Conservation (phyloP, 1,140 invertebrate genomes). For the Cyrtorhinus lividipennis region DNA sequence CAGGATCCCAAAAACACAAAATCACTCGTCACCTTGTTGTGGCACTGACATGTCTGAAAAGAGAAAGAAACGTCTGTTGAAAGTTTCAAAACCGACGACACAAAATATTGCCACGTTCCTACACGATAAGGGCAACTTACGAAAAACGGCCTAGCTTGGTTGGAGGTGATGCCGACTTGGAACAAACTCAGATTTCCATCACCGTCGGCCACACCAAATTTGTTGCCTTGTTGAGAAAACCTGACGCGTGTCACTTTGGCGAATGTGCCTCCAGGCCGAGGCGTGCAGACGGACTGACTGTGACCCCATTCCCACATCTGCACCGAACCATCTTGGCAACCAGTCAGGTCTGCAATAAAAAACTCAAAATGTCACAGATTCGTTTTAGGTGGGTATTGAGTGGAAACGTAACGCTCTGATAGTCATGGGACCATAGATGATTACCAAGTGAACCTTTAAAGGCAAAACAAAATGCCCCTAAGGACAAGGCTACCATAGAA, state of each 20-base stretch:
- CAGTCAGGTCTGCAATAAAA: conserved; percentile 66
- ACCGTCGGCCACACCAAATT: conserved; percentile 90
- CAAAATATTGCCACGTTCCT: conserved; percentile 72
- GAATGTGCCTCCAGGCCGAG: conserved; percentile 74
- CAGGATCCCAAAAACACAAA: conserved; percentile 96
- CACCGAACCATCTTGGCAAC: conserved; percentile 93
- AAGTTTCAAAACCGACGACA: conserved; percentile 87
- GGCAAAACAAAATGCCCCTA: no score
- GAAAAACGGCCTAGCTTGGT: conserved; percentile 81
- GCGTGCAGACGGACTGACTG: conserved; percentile 70
- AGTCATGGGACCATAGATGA: no score
- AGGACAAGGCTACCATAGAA: no score
- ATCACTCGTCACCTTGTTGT: conserved; percentile 92
- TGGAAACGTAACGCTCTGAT: neutral
- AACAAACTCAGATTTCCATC: conserved; percentile 76
- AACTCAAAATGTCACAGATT: no score
- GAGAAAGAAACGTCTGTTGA: conserved; percentile 7
- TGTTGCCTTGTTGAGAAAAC: conserved; percentile 95
- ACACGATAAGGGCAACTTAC: conserved; percentile 77
- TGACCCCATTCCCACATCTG: conserved; percentile 97
- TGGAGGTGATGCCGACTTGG: conserved; percentile 74
- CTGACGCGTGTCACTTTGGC: conserved; percentile 92
- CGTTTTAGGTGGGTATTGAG: neutral
- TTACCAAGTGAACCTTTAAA: no score
- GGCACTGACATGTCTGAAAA: conserved; percentile 84